Evolutionary conservation across 2,888 invertebrate genomes (phyloP), one percentile per base, ranked within the genome.

Genomic region (Oscheius onirici): DNA sequence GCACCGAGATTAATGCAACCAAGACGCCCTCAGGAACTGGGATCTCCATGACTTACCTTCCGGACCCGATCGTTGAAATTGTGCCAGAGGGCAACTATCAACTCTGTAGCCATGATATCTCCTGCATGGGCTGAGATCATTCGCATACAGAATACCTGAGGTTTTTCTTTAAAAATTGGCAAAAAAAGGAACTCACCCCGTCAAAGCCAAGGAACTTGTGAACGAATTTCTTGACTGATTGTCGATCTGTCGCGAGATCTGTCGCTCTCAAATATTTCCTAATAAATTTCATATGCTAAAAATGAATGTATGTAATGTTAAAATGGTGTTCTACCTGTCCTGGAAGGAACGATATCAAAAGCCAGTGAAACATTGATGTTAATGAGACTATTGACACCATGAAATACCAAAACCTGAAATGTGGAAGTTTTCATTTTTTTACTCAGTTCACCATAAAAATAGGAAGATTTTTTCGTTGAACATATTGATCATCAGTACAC

Each of bases 91-190:
- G 84, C 85, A 41, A 87, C 85, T 55, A 87, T 83, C 74, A 87
- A 74, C 72, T 87, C 87, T 24, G 87, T 87, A 24, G 87, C 87
- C 80, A 87, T 86, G 69, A 87, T 87, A 78, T 87, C 87, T 51
- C 87, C 87, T 69, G 87, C 87, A 72, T 87, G 87, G 22, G 87
- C 87, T 61, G 83, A 83, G 71, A 87, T 87, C 87, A 87, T 87
- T 51, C 87, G 76, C 85, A 87, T 84, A 76, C 87, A 87, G 74
- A 88, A 87, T 3, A 87, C 87, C 82, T 82, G 67, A 71, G 75
- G 57, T 17, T 8, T 28, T 8, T 3, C 8, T 34, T 10, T 22
- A 49, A 6, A 20, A 17, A 8, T 49, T 15, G 28, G 5, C 28
- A 65, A 26, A 51, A n/a, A 43, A 11, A 40, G 20, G n/a, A n/a